Conservation (phyloP, 1,140 invertebrate genomes). For the Drosophila obscura region DNA sequence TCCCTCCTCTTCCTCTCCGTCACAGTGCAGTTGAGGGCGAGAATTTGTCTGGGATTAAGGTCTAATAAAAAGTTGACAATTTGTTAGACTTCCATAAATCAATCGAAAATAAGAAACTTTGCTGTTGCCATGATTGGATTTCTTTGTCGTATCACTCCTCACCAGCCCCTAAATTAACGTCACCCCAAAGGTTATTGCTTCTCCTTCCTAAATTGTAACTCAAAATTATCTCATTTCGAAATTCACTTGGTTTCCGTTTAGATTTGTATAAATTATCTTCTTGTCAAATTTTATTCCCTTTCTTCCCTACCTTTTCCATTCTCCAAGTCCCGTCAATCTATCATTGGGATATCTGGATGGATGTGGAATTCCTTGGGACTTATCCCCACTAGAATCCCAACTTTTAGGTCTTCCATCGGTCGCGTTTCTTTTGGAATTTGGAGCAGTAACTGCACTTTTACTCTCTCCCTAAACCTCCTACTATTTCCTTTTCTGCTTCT, state of each 20-base stretch:
- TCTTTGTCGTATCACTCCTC: too few species aligned
- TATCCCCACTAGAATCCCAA: conserved; percentile 9
- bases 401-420: conserved; percentile 43
- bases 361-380: neutral
- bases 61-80: conserved; percentile 36
- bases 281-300: too few species aligned
- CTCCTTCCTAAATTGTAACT: too few species aligned
- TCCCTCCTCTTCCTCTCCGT: too few species aligned
- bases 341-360: neutral
- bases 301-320: conserved; percentile 1
- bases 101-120: conserved; percentile 1
- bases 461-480: neutral
- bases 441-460: conserved; percentile 34
- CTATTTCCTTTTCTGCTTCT: conserved; percentile 10
- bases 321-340: neutral
- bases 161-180: too few species aligned
- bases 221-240: too few species aligned
- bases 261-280: neutral
- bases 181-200: too few species aligned
- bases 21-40: conserved; percentile 20
- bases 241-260: too few species aligned
- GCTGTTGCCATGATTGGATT: too few species aligned
- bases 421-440: conserved; percentile 30
- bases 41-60: conserved; percentile 29
- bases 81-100: conserved; percentile 24